Percentiles rank a stretch among this genome's conserved stretches.
These are phyloP conservation scores for zebrafish (Danio rerio) DNA, from an alignment of 2,113 vertebrate species.

Conservation along the genomic window GRCz12tu NC_133195.1:54753001-54753500, in stretches of 20 bases:
- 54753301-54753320: background rate
- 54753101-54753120: conserved; percentile 14
- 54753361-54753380: background rate
- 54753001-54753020: background rate
- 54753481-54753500: background rate
- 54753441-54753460: background rate
- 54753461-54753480: background rate
- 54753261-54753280: background rate
- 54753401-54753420: background rate
- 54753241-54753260: background rate
- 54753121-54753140: background rate
- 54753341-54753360: background rate
- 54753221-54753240: too few relatives aligned
- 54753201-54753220: too few relatives aligned
- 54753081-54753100: conserved; percentile 8
- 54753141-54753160: background rate
- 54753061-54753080: conserved; percentile 6
- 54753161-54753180: background rate
- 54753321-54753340: background rate
- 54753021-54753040: background rate
- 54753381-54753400: background rate
- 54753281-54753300: background rate
- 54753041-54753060: background rate
- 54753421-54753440: background rate
- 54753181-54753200: background rate